Evolutionary conservation across 2,888 invertebrate genomes (phyloP), one percentile per base, ranked within the genome.

Genomic region (Macaria notata): DNA sequence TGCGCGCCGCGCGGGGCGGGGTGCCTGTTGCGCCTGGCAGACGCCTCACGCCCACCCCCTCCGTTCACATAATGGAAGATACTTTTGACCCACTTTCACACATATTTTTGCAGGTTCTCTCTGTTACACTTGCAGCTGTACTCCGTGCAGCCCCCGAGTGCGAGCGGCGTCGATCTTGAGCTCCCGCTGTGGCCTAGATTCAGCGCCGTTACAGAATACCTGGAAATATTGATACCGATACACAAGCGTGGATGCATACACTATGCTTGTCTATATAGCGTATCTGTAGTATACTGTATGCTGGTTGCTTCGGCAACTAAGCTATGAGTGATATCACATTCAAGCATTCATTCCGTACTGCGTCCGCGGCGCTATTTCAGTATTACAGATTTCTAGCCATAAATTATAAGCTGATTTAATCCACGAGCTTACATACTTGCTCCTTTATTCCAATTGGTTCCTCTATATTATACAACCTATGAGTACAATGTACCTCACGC

Each of bases 11-110:
- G 74, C 73, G 80, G 81, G 83, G 76, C 75, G 83, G 81, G 78
- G 79, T 73, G 85, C 87, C 89, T 89, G 89, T 89, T 89, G 90
- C 90, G 88, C 83, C 89, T 82, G 77, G 77, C 75, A 86, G 88
- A 86, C 88, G 88, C 90, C 89, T 75, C 77, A 81, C 88, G 78
- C 84, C 84, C 84, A 81, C 82, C 67, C 71, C 68, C 65, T 76
- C 66, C 72, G 77, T 75, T 78, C 79, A 81, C 75, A 72, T 79
- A 74, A 78, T 78, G 74, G 72, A 76, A 76, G 81, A 80, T 83
- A 82, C 81, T 81, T 84, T 77, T 84, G 83, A 86, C 82, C 83
- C 76, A 83, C 75, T 84, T 86, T 69, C 70, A 67, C 68, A 66
- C 67, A 66, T 57, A 63, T 68, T 69, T 66, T 62, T 70, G 66